A percentile compares a stretch with the other conserved stretches of the same genome.
Evolutionary conservation across 2,888 invertebrate genomes (phyloP).

Genomic region (Diploptera punctata): DNA sequence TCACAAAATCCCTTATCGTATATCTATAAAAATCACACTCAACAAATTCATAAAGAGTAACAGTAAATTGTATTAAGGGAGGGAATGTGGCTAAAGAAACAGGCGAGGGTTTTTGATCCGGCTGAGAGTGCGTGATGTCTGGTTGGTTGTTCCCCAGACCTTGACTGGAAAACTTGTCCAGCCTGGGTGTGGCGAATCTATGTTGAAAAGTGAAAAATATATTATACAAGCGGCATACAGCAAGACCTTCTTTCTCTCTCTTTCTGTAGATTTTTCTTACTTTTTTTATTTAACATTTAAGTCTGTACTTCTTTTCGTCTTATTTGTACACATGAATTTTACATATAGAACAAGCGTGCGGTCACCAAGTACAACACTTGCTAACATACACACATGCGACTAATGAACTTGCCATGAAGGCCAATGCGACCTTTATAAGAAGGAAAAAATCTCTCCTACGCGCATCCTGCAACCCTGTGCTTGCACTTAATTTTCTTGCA

Average conservation of each 20-base stretch:
- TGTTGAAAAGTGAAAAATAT: slow-evolving; percentile 27
- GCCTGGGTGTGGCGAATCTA: slow-evolving; percentile 20
- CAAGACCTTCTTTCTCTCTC: neutral
- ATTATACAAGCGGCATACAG: neutral
- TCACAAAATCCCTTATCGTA: neutral
- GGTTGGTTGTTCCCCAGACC: slow-evolving; percentile 14
- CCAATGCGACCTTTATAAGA: too few species aligned
- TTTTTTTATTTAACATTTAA: too few species aligned
- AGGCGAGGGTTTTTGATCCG: neutral
- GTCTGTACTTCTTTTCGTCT: too few species aligned
- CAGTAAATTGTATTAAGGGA: neutral
- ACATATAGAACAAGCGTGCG: neutral
- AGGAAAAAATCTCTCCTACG: too few species aligned
- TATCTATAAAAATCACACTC: neutral
- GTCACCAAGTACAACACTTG: neutral
- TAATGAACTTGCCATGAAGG: neutral
- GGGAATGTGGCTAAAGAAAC: too few species aligned
- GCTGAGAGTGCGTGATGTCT: slow-evolving; percentile 16
- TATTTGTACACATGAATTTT: too few species aligned
- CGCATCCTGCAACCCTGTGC: too few species aligned
- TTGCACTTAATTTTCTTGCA: too few species aligned
- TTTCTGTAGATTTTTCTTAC: too few species aligned
- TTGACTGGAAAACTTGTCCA: slow-evolving; percentile 13
- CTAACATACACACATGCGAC: neutral
- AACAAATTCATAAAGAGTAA: neutral